phyloP scores from a whole-genome alignment of 2,113 vertebrate species.

The Holacanthus passer region DNA sequence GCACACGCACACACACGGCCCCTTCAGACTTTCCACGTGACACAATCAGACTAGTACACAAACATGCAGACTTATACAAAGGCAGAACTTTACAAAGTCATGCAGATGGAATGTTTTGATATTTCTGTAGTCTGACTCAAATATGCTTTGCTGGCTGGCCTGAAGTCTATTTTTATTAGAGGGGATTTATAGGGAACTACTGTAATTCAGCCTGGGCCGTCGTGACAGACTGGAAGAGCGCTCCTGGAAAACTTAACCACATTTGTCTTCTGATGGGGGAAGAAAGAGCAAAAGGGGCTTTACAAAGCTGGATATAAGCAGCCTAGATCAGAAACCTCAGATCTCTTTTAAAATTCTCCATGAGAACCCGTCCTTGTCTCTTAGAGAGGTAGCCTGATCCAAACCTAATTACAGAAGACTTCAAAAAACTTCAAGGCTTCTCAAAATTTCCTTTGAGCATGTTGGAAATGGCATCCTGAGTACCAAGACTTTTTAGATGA shows the following conservation, averaged over 20 bases:
- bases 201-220: constrained; percentile 37
- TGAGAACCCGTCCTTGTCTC: neutral
- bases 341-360: constrained; percentile 15
- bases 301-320: constrained; percentile 31
- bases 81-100: constrained; percentile 77
- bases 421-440: constrained; percentile 11
- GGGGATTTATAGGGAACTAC: constrained; percentile 34
- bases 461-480: constrained; percentile 35
- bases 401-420: constrained; percentile 10
- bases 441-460: constrained; percentile 19
- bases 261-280: constrained; percentile 14
- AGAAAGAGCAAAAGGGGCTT: constrained; percentile 36
- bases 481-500: constrained; percentile 8
- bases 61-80: constrained; percentile 76
- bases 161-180: constrained; percentile 50
- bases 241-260: constrained; percentile 42
- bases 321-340: constrained; percentile 21
- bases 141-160: constrained; percentile 28
- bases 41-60: constrained; percentile 65
- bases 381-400: constrained; percentile 39
- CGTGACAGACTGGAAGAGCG: constrained; percentile 15
- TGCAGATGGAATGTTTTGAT: constrained; percentile 80
- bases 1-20: constrained; percentile 29
- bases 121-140: constrained; percentile 53
- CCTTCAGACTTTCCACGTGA: constrained; percentile 37